A percentile compares a stretch with the other conserved stretches of the same genome.
Evolutionary conservation across 92 coral and sea anemone species (phyloP).

Genomic region (Bergia sp.): DNA sequence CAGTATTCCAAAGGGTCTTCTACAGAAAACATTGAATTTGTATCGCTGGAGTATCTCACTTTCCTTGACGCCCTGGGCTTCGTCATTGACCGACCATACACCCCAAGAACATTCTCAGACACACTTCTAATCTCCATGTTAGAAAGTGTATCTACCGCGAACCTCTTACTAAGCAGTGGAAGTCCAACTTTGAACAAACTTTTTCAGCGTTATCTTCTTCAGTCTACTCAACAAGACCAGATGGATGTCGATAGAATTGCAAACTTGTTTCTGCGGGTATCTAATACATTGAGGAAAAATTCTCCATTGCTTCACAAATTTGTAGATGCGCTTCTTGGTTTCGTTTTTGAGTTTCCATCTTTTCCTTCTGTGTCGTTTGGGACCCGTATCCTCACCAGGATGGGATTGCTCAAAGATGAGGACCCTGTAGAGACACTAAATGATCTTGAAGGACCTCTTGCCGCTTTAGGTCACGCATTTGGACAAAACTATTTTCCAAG

Average conservation of each 20-base stretch:
- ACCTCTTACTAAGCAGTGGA: conserved; percentile 1
- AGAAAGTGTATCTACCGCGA: not conserved
- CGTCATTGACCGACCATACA: conserved; percentile 17
- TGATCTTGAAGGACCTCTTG: conserved; percentile 70
- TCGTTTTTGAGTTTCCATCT: conserved; percentile 33
- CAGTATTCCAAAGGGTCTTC: not conserved
- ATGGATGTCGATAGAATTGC: conserved; percentile 66
- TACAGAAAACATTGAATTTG: not conserved
- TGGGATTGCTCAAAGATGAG: conserved; percentile 86
- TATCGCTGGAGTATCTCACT: conserved; percentile 28
- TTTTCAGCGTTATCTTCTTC: conserved; percentile 13
- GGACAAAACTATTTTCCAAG: conserved; percentile 78
- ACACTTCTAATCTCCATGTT: not conserved
- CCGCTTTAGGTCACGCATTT: conserved; percentile 71
- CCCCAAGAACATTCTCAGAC: conserved; percentile 22
- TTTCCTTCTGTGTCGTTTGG: conserved; percentile 49
- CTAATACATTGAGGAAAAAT: conserved; percentile 34
- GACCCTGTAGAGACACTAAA: not conserved
- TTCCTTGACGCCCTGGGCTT: conserved; percentile 30
- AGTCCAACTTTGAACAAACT: conserved; percentile 14
- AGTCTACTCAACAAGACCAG: not conserved
- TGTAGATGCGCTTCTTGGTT: conserved; percentile 53
- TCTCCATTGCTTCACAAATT: conserved; percentile 40
- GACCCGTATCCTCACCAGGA: conserved; percentile 67
- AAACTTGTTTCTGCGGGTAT: conserved; percentile 51